Conservation (phyloP, 2,113 vertebrate genomes). For the Brachionichthys hirsutus region DNA sequence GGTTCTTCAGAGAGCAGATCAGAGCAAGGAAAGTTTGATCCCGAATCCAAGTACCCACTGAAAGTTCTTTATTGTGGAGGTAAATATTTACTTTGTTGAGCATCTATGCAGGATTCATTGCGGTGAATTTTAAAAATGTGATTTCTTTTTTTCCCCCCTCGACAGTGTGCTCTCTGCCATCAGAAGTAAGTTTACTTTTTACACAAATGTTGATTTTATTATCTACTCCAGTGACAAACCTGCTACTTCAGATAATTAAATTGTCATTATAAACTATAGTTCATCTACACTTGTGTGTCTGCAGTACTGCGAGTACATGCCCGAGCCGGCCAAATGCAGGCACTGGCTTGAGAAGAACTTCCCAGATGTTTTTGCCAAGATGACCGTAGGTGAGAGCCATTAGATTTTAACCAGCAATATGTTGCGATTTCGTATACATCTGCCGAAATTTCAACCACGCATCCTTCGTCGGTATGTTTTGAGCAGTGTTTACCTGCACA, state of each 20-base stretch:
- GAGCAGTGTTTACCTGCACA: no score
- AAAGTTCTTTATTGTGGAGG: conserved; percentile 98
- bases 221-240: neutral
- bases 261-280: neutral
- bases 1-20: conserved; percentile 80
- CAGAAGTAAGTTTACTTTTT: conserved; percentile 70
- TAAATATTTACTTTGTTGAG: conserved; percentile 42
- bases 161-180: conserved; percentile 81
- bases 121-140: neutral
- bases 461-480: no score
- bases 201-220: neutral
- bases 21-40: conserved; percentile 75
- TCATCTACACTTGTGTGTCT: conserved; percentile 13
- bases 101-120: neutral
- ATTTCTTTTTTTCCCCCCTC: neutral
- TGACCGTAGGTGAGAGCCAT: conserved; percentile 88
- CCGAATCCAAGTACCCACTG: conserved; percentile 84
- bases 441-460: no score
- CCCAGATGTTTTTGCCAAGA: conserved; percentile 94
- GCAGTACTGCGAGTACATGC: conserved; percentile 99
- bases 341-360: conserved; percentile 99
- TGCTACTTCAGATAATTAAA: neutral
- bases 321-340: conserved; percentile 95
- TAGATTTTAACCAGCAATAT: neutral
- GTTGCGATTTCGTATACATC: neutral